Conservation (phyloP, 2,888 invertebrate species). For the Neoitamus cyanurus region DNA sequence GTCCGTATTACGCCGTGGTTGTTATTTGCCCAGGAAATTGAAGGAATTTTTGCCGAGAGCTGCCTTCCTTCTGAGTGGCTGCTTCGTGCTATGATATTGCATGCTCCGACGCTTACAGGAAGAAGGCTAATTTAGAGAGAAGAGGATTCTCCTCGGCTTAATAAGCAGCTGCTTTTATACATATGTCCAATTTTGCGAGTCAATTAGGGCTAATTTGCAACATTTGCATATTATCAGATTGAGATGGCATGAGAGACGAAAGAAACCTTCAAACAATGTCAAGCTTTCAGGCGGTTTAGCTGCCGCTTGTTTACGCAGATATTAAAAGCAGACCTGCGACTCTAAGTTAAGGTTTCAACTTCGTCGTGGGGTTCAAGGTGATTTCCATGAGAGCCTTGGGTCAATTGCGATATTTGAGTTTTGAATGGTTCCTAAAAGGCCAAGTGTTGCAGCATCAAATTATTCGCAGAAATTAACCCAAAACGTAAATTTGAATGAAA, state of each 20-base stretch:
- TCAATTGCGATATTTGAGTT: no score
- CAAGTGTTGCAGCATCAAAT: no score
- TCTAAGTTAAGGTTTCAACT: no score
- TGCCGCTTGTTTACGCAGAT: no score
- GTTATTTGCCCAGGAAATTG: constrained; percentile 40
- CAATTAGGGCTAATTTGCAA: not conserved
- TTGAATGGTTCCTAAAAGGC: no score
- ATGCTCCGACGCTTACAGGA: not conserved
- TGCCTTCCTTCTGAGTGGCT: not conserved
- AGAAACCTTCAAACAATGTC: not conserved
- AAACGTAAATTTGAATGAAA: no score
- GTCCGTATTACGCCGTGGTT: constrained; percentile 4
- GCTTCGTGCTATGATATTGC: constrained; percentile 5
- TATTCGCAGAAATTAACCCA: no score
- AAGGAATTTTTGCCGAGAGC: constrained; percentile 9
- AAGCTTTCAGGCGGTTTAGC: not conserved
- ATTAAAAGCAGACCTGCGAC: no score
- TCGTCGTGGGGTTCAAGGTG: no score
- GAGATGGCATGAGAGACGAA: not conserved
- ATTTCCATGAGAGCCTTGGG: no score
- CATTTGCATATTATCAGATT: not conserved
- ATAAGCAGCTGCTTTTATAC: not conserved
- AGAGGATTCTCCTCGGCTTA: not conserved
- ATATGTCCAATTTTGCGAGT: not conserved
- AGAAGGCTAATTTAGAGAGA: not conserved